Base-by-base conservation (phyloP, 2,888 invertebrate genomes). In the Chalcis sispes region DNA sequence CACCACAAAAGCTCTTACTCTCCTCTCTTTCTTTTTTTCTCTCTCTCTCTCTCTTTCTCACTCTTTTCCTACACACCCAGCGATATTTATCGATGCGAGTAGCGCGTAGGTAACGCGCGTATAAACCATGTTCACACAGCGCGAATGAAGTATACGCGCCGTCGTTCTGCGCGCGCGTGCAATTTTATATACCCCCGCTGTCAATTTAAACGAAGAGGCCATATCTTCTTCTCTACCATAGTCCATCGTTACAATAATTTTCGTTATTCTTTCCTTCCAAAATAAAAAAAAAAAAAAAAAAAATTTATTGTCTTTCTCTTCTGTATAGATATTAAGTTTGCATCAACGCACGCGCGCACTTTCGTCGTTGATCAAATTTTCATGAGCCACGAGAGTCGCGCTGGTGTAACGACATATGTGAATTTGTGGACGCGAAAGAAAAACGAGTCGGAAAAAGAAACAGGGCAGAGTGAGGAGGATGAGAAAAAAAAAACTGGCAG, bases 11-110 rank as follows among this genome's bases (percentile, higher is more conserved):
- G 32, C 48, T 42, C 48, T 18, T 59, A 25, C 46, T 10, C 20
- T 7, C 18, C 4, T 15, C 13, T 42, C 4, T 15, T 42, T 15
- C 2, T 42, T 8, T 42, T 7, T 13, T 8, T 15, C 13, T 42
- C 4, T 15, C 15, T 15, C 2, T 42, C 2, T 42, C 4, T 15
- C 13, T 42, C 4, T 15, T 42, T 15, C 2, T 42, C 2, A 13
- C n/a, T n/a, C n/a, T n/a, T n/a, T n/a, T n/a, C n/a, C n/a, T n/a
- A n/a, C n/a, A n/a, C 2, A 20, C 0, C 25, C 3, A 1, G 25
- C 20, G 13, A 65, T 73, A 66, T 73, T 73, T 66, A 72, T 72
- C 65, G 56, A 29, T 20, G 40, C 2, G 40, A 50, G 20, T 50
- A 27, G 29, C n/a, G 29, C 10, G 10, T 10, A 7, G 36, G 36